A percentile compares a stretch with the other conserved stretches of the same genome.
Conservation (phyloP, 2,113 vertebrate species). For the Rostratula benghalensis region DNA sequence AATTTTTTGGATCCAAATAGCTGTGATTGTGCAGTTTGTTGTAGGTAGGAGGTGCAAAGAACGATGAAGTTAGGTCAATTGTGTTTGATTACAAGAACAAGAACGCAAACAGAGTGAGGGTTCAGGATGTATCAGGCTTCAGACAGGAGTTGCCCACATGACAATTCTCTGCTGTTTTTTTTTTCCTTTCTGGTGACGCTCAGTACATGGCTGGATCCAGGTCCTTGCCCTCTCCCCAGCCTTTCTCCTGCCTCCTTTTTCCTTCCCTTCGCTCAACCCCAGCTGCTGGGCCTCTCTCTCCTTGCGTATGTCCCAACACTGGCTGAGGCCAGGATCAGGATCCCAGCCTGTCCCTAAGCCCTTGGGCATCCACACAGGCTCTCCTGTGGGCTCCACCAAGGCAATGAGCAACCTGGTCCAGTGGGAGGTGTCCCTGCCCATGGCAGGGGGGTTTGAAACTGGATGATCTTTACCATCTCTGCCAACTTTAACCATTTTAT, state of each 20-base stretch:
- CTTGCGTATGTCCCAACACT: background rate
- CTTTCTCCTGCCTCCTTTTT: background rate
- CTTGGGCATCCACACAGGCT: background rate
- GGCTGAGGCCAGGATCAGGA: background rate
- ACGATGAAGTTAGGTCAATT: background rate
- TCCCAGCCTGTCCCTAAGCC: background rate
- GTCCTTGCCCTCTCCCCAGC: background rate
- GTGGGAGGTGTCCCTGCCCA: no score
- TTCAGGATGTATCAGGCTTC: background rate
- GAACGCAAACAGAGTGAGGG: background rate
- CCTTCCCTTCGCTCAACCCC: background rate
- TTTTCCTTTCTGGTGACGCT: background rate
- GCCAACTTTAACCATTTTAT: no score
- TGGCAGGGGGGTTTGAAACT: no score
- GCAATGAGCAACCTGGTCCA: no score
- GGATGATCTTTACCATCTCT: no score
- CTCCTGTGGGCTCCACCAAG: background rate
- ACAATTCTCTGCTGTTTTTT: background rate
- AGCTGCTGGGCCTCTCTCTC: background rate
- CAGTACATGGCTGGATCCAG: accelerated
- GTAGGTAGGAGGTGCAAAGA: background rate
- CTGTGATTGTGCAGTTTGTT: background rate
- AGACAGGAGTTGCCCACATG: background rate
- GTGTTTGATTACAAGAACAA: background rate
- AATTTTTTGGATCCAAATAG: background rate